These are phyloP conservation scores for Chloropsis hardwickii DNA, from an alignment of 2,113 vertebrate genomes.

Conservation along the genomic window DNA sequence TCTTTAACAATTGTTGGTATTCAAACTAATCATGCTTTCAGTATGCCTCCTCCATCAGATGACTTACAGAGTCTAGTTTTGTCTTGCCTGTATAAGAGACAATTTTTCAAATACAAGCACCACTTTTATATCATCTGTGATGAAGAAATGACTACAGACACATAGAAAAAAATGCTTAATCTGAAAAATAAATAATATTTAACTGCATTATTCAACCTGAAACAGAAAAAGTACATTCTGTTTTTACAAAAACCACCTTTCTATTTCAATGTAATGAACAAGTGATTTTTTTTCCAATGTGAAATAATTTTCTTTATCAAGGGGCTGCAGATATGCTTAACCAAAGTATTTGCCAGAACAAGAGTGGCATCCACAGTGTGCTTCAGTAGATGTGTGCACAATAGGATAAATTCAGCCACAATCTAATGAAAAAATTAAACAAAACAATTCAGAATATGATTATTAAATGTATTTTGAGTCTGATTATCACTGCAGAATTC, in stretches of 20 bases:
- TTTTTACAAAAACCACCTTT: not conserved
- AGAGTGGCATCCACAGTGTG: not conserved
- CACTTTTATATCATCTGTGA: not conserved
- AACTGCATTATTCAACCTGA: not conserved
- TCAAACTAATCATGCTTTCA: not conserved
- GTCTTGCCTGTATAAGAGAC: not conserved
- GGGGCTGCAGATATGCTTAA: not conserved
- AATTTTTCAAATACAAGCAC: not conserved
- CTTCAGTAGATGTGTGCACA: not conserved
- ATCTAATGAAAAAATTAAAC: not conserved
- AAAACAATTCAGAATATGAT: not conserved
- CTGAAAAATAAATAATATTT: not conserved
- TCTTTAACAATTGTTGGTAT: not conserved
- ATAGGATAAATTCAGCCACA: not conserved
- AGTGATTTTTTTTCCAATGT: not conserved
- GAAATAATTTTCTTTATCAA: not conserved
- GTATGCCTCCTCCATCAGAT: not conserved
- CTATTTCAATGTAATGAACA: not conserved
- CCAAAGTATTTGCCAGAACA: not conserved
- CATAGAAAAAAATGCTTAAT: not conserved
- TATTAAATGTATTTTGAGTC: not conserved
- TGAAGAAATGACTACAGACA: not conserved
- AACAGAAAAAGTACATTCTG: not conserved
- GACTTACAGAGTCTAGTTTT: not conserved
- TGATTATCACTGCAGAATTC: not conserved